Evolutionary conservation across 37 sponge, comb jelly and placozoan species (phyloP), one percentile per base, ranked within the genome.

Genomic region (Amphimedon queenslandica): DNA sequence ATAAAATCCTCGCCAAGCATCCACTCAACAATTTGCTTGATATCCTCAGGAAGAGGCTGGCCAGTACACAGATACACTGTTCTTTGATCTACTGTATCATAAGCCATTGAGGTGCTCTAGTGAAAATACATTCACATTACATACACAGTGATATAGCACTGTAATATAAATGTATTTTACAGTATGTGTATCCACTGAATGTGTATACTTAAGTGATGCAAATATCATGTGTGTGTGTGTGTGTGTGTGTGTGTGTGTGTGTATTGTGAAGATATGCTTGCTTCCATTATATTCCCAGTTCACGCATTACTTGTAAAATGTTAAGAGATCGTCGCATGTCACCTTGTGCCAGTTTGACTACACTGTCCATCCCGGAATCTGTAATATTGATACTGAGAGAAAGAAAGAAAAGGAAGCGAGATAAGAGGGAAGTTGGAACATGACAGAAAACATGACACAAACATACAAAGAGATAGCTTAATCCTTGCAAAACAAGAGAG

Each of bases 251-350:
- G 51, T 47, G 51, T 18, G 8, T 8, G 8, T 47, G 51, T 18
- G 51, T 47, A 25, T 60, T 60, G 28, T 60, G 5, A 60, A 60
- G 28, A 60, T 13, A 47, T 47, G 13, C 8, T 47, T 47, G 13
- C 13, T 47, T 47, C 53, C 8, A 8, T 18, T 18, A 8, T 18
- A 63, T 28, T 32, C n/a, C 18, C 65, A 64, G 37, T 43, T 10
- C 13, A 47, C 18, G 68, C 21, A 63, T n/a, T 40, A 89, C 94
- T 83, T 96, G 97, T 31, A 98, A 75, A 34, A 94, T 89, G 71
- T 98, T 98, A 37, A 98, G 84, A 24, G 99, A 87, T 58, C 83
- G 74, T 58, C 99, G 83, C 99, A 98, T 98, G 77, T 98, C 99
- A 11, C 99, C 99, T 31, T 66, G 68, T 23, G 95, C 78, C 37